Evolutionary conservation across 2,888 invertebrate species (phyloP).

Genomic region (Drosophila borborema): DNA sequence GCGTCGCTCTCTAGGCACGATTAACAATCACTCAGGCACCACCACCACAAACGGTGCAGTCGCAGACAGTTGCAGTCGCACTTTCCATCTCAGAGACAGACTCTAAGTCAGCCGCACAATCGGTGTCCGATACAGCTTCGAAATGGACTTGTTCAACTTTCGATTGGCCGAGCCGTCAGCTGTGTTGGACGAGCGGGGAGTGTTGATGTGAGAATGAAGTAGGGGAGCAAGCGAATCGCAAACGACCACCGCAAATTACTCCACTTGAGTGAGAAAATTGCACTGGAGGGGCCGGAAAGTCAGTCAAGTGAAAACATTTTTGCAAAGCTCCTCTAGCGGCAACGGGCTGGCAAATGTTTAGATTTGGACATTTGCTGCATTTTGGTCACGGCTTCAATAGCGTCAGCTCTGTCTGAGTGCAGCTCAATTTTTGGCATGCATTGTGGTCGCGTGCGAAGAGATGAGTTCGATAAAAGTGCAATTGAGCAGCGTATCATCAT

Average conservation of each 20-base stretch:
- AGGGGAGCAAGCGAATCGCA: conserved; percentile 35
- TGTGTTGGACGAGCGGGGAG: background rate
- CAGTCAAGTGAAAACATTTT: conserved; percentile 67
- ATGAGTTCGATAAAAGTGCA: conserved; percentile 15
- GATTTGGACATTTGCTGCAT: conserved; percentile 41
- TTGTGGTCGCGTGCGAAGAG: conserved; percentile 26
- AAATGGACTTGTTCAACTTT: conserved; percentile 76
- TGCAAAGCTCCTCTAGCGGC: conserved; percentile 37
- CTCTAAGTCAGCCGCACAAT: conserved; percentile 40
- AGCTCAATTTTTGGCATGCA: conserved; percentile 9
- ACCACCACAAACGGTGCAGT: background rate
- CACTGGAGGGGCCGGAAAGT: conserved; percentile 56
- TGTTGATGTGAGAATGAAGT: background rate
- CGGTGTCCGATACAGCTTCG: conserved; percentile 45
- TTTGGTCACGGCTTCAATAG: conserved; percentile 21
- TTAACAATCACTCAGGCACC: conserved; percentile 60
- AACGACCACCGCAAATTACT: conserved; percentile 74
- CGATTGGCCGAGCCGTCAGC: conserved; percentile 60
- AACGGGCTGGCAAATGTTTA: conserved; percentile 24
- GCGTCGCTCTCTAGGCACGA: conserved; percentile 34
- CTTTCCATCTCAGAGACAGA: conserved; percentile 7
- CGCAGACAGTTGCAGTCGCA: conserved; percentile 17
- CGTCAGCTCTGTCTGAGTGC: conserved; percentile 21
- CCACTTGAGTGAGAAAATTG: conserved; percentile 76
- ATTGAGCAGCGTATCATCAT: conserved; percentile 14